phyloP scores from a whole-genome alignment of 2,797 vertebrate genomes.

The Intellagama lesueurii region DNA sequence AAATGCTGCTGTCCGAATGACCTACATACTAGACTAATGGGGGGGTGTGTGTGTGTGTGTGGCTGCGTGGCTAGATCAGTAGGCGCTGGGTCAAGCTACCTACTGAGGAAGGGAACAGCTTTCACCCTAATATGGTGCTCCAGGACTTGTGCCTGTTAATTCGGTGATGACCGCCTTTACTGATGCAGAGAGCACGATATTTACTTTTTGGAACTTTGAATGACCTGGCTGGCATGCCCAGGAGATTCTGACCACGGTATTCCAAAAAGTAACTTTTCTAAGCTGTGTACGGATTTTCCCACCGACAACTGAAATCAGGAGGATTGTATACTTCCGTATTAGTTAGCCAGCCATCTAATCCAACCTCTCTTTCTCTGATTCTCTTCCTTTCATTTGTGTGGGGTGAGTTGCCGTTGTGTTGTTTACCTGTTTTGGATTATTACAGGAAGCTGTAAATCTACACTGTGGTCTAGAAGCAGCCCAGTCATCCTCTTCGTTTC shows the following conservation, averaged over 20 bases:
- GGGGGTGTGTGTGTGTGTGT: fast-evolving
- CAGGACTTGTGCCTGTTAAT: neutral
- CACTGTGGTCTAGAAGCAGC: neutral
- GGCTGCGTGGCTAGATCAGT: constrained; percentile 30
- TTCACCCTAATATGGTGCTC: neutral
- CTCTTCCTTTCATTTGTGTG: no score
- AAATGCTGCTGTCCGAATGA: constrained; percentile 40
- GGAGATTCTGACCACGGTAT: neutral
- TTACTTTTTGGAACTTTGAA: neutral
- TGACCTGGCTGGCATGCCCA: neutral
- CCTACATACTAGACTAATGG: constrained; percentile 44
- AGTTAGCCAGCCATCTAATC: no score
- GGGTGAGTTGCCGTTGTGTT: no score
- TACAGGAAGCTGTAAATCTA: no score
- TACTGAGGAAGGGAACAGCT: constrained; percentile 34
- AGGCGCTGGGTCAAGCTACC: constrained; percentile 53
- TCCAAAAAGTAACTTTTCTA: neutral
- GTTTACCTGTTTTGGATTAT: no score
- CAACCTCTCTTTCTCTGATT: no score
- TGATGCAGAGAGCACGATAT: neutral
- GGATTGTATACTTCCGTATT: no score
- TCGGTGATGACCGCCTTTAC: neutral
- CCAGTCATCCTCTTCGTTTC: neutral
- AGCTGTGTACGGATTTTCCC: no score
- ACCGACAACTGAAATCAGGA: no score